These are phyloP conservation scores for Punctoribates punctum DNA, from an alignment of 2,888 invertebrate species.

Conservation along the genomic window DNA sequence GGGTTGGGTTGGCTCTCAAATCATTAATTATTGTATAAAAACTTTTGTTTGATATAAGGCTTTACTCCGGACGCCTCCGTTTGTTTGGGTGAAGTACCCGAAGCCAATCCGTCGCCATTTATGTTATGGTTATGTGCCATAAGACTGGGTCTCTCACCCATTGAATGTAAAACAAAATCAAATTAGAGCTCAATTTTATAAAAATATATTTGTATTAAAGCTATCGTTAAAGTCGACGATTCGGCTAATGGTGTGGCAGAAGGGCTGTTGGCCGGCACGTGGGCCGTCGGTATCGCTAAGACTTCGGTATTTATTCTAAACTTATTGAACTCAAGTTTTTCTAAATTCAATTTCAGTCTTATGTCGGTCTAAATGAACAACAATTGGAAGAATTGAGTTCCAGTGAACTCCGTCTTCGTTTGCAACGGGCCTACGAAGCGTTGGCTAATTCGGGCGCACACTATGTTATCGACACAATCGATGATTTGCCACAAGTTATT, in stretches of 20 bases:
- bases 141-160: conserved; percentile 52
- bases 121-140: conserved; percentile 56
- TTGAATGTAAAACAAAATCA: conserved; percentile 27
- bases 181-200: too few relatives aligned
- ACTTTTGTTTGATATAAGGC: not conserved
- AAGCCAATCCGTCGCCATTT: conserved; percentile 54
- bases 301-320: not conserved
- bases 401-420: conserved; percentile 50
- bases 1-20: conserved; percentile 51
- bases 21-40: too few relatives aligned
- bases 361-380: conserved; percentile 51
- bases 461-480: conserved; percentile 54
- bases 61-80: conserved; percentile 53
- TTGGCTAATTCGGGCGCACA: conserved; percentile 53
- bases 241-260: conserved; percentile 38
- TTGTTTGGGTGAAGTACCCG: conserved; percentile 54
- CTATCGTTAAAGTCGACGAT: conserved; percentile 40
- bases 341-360: conserved; percentile 44
- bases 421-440: conserved; percentile 50
- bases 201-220: not conserved
- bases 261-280: conserved; percentile 30
- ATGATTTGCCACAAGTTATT: conserved; percentile 51
- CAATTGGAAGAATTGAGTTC: conserved; percentile 51
- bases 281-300: conserved; percentile 37
- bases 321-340: not conserved